Evolutionary conservation across 2,888 invertebrate species (phyloP), one percentile per base, ranked within the genome.

Genomic region (Steromphala cineraria): DNA sequence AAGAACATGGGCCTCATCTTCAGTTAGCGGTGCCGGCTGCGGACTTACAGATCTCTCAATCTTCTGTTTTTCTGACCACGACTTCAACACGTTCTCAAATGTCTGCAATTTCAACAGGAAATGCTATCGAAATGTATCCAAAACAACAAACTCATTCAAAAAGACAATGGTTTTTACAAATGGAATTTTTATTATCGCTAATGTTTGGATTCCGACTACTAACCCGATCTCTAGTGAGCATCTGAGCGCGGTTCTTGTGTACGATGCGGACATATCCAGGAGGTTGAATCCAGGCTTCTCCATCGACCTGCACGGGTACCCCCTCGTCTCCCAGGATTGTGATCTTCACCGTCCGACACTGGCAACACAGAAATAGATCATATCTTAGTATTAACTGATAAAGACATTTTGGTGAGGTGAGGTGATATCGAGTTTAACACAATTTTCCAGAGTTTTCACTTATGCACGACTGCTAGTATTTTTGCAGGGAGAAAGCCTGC

Each of bases 201-300:
- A 2, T 4, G 36, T 36, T 36, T 36, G 10, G 28, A 5, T 3
- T 4, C 3, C 7, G 24, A n/a, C 24, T 3, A 89, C 93, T 92
- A 91, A 95, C 95, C 88, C 98, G 95, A 92, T 98, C 98, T 82
- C 98, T 95, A 91, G 97, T 97, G 31, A 99, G 94, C 97, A 99
- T 98, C 94, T 98, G 98, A 92, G 98, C 98, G 79, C 98, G 95
- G 94, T 99, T 99, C 94, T 99, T 99, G 94, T 99, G 99, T 87
- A 98, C 96, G 87, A 99, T 98, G 80, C 98, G 95, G 87, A 99
- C 98, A 92, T 98, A 97, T 53, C 99, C 99, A 0, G 99, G 98
- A 0, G 98, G 98, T 93, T 99, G 99, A 56, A 98, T 95, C 99
- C 99, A 99, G 0, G 99, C 98, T 94, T 99, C 99, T 0, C 99